phyloP scores from a whole-genome alignment of 2,113 vertebrate species.

The Apaloderma vittatum region DNA sequence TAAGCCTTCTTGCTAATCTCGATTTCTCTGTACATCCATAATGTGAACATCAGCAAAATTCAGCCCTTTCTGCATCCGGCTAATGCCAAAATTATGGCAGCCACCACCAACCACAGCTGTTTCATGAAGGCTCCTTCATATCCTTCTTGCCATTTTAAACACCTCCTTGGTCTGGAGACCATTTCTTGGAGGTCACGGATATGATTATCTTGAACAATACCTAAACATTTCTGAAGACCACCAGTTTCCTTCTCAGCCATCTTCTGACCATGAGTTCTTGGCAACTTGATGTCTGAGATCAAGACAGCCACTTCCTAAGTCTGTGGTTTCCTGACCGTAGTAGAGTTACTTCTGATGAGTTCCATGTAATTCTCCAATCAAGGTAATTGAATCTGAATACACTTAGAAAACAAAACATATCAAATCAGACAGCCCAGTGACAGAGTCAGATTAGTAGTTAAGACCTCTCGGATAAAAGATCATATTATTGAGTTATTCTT shows the following conservation, averaged over 20 bases:
- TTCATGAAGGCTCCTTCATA: background rate
- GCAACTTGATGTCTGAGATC: background rate
- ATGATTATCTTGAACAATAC: background rate
- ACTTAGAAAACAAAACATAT: background rate
- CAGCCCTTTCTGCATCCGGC: background rate
- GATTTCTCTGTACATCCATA: background rate
- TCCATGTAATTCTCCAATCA: background rate
- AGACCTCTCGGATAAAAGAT: background rate
- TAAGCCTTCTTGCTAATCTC: background rate
- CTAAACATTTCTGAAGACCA: background rate
- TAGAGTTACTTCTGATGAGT: background rate
- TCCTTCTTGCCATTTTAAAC: background rate
- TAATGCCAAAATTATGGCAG: background rate
- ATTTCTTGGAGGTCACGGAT: background rate
- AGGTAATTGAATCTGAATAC: background rate
- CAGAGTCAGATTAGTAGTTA: background rate
- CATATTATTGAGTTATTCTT: background rate
- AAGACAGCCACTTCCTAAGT: background rate
- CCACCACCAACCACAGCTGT: background rate
- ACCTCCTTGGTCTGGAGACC: background rate
- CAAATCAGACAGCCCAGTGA: background rate
- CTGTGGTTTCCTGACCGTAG: background rate
- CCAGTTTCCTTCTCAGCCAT: background rate
- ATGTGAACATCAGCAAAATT: background rate
- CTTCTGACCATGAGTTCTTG: background rate